A percentile compares a stretch with the other conserved stretches of the same genome.
Conservation (phyloP, 2,113 vertebrate genomes). For the Eudyptes chrysolophus region DNA sequence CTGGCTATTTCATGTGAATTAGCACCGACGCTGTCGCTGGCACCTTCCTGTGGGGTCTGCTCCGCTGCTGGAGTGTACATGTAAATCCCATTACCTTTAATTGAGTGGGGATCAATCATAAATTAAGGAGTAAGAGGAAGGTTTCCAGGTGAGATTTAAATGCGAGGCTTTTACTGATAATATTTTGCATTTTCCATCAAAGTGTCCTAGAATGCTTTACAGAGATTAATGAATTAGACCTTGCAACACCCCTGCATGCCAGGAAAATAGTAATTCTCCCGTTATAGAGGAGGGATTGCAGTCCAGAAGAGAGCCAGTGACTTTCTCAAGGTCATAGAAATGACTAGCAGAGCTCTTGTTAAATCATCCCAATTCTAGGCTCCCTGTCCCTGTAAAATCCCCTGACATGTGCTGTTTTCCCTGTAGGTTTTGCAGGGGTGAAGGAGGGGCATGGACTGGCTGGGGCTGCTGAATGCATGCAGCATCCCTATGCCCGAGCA, state of each 20-base stretch:
- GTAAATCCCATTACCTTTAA: slow-evolving; percentile 13
- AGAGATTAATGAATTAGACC: slow-evolving; percentile 9
- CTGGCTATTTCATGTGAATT: background rate
- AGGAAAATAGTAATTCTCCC: background rate
- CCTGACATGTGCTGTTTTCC: background rate
- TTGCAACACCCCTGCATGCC: background rate
- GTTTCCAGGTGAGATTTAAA: slow-evolving; percentile 40
- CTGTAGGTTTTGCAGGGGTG: background rate
- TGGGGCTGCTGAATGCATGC: rapidly evolving
- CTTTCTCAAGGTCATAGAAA: background rate
- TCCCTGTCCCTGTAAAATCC: background rate
- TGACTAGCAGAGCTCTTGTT: background rate
- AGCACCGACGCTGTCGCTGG: background rate
- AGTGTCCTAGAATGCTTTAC: background rate
- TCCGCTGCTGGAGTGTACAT: background rate
- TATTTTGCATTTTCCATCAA: slow-evolving; percentile 20
- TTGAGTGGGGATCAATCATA: background rate
- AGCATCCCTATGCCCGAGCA: background rate
- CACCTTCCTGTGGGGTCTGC: background rate
- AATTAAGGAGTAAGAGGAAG: background rate
- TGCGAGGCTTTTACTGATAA: background rate
- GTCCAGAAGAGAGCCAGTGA: background rate
- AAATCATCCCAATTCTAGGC: background rate
- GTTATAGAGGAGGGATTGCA: background rate
- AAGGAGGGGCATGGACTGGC: background rate